A percentile compares a stretch with the other conserved stretches of the same genome.
Conservation (phyloP, 2,888 invertebrate species). For the Heliconius aoede region DNA sequence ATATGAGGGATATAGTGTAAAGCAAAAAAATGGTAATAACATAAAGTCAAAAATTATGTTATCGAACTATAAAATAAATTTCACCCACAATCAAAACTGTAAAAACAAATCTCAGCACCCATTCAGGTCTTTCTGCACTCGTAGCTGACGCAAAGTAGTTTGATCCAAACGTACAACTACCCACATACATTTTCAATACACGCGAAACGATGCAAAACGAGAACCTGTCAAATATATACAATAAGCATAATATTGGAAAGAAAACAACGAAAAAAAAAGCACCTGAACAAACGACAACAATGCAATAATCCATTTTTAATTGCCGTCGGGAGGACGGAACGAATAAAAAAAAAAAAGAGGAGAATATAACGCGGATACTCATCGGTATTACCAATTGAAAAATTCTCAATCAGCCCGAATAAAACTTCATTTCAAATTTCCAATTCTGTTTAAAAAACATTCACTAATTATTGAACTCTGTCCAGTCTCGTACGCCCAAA, state of each 20-base stretch:
- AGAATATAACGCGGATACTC: slow-evolving; percentile 50
- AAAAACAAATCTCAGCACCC: background rate
- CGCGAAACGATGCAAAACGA: slow-evolving; percentile 25
- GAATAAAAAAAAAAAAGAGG: slow-evolving; percentile 47
- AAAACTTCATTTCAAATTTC: slow-evolving; percentile 79
- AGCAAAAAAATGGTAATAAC: too few relatives aligned
- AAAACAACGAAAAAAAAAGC: slow-evolving; percentile 19
- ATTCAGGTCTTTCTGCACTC: slow-evolving; percentile 4
- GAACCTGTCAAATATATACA: slow-evolving; percentile 37
- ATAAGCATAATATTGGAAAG: slow-evolving; percentile 33
- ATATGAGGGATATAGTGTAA: too few relatives aligned
- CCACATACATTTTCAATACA: background rate
- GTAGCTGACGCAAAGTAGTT: slow-evolving; percentile 9
- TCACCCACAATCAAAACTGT: background rate
- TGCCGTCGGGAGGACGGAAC: slow-evolving; percentile 52
- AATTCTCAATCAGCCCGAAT: slow-evolving; percentile 67
- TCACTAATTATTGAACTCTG: slow-evolving; percentile 78
- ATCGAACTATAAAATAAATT: background rate
- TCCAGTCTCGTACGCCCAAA: slow-evolving; percentile 54
- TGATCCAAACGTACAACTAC: background rate
- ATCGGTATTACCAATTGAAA: slow-evolving; percentile 66
- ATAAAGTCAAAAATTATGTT: background rate
- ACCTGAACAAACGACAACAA: slow-evolving; percentile 48
- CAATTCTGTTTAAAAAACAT: slow-evolving; percentile 78
- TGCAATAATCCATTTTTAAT: slow-evolving; percentile 54